phyloP scores from a whole-genome alignment of 2,888 invertebrate genomes.

The Parnassius orleans region DNA sequence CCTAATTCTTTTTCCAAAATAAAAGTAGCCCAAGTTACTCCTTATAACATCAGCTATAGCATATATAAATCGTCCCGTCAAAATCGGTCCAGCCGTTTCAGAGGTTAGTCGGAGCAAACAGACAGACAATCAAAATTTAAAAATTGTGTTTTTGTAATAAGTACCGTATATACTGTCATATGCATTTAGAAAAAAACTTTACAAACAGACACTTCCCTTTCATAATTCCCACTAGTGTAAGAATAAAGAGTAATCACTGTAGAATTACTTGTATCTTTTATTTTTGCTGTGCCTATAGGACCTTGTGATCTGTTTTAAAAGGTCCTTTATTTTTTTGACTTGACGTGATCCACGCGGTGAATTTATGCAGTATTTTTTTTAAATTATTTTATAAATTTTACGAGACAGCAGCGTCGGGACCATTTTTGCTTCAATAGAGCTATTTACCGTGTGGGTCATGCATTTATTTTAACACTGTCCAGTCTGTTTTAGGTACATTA shows the following conservation, averaged over 20 bases:
- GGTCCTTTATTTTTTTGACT: constrained; percentile 37
- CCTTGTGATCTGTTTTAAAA: constrained; percentile 31
- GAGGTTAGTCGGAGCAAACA: too few species aligned
- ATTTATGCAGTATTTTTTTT: background rate
- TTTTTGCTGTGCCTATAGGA: constrained; percentile 46
- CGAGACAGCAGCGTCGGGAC: constrained; percentile 2
- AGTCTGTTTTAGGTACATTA: constrained; percentile 8
- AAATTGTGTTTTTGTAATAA: too few species aligned
- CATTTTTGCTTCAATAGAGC: constrained; percentile 2
- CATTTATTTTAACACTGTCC: background rate
- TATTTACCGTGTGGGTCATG: background rate
- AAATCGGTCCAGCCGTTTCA: too few species aligned
- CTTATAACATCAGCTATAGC: too few species aligned
- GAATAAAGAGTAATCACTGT: constrained; percentile 64
- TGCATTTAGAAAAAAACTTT: too few species aligned
- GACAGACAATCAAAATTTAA: too few species aligned
- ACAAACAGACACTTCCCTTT: too few species aligned
- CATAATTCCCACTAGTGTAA: constrained; percentile 70
- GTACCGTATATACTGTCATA: too few species aligned
- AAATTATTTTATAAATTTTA: constrained; percentile 1
- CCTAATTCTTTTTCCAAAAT: too few species aligned
- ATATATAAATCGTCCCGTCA: too few species aligned
- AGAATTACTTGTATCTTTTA: constrained; percentile 49
- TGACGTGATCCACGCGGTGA: constrained; percentile 7
- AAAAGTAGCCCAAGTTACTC: too few species aligned